Conservation (phyloP, 2,113 vertebrate genomes). For the Psittacara wagleri region DNA sequence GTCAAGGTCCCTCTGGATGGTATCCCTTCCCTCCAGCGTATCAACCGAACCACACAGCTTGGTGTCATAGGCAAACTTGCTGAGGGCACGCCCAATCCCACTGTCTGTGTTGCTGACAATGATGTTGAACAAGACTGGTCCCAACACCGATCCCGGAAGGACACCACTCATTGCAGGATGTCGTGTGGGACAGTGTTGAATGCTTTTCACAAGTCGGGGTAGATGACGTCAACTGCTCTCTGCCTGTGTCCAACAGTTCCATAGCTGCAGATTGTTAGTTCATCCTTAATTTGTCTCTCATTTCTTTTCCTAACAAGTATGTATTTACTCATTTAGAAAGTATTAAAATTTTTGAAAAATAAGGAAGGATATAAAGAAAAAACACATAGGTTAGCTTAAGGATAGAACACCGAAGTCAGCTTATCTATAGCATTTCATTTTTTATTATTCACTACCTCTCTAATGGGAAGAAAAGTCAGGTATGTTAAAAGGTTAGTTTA, state of each 20-base stretch:
- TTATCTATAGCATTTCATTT: background rate
- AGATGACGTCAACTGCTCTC: background rate
- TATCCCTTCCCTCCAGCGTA: too few species aligned
- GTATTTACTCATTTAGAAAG: background rate
- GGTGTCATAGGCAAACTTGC: too few species aligned
- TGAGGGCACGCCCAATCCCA: too few species aligned
- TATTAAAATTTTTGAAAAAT: background rate
- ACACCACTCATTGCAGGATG: background rate
- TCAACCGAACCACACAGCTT: too few species aligned
- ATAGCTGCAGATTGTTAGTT: background rate
- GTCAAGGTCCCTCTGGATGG: too few species aligned
- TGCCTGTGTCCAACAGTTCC: background rate
- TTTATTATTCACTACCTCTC: background rate
- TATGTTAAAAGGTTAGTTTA: constrained; percentile 12
- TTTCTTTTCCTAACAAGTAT: background rate
- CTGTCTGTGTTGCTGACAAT: too few species aligned
- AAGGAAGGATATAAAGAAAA: background rate
- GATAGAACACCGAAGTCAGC: background rate
- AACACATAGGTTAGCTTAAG: background rate
- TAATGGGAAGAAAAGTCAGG: background rate
- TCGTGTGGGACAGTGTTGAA: background rate
- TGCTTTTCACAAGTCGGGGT: background rate
- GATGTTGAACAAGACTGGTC: too few species aligned
- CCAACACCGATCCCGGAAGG: background rate
- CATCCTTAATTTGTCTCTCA: background rate